Conservation (phyloP, 2,888 invertebrate species). For the Eupithecia exiguata region DNA sequence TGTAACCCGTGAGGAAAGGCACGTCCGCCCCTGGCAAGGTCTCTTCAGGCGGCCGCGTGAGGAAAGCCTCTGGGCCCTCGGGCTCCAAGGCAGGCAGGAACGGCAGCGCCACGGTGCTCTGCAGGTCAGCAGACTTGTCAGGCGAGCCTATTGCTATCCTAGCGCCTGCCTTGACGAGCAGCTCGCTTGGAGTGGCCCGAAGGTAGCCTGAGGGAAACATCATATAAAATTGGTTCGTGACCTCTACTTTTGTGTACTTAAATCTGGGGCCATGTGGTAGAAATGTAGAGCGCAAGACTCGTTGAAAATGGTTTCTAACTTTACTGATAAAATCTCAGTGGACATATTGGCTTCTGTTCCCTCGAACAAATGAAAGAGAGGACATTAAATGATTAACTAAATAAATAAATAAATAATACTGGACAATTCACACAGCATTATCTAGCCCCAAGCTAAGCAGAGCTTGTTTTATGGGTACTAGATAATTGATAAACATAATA, state of each 20-base stretch:
- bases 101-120: constrained; percentile 84
- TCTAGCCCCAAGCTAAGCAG: too few species aligned
- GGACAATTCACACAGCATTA: too few species aligned
- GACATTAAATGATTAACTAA: too few species aligned
- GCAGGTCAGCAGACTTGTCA: constrained; percentile 72
- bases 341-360: not conserved
- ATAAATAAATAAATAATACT: too few species aligned
- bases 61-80: constrained; percentile 73
- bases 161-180: constrained; percentile 83
- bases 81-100: constrained; percentile 84
- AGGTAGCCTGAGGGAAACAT: constrained; percentile 72
- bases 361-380: too few species aligned
- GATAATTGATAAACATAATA: too few species aligned
- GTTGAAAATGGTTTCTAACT: not conserved
- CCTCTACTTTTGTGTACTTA: not conserved
- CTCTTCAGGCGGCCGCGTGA: constrained; percentile 79
- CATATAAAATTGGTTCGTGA: not conserved
- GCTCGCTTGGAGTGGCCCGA: constrained; percentile 83
- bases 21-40: constrained; percentile 81
- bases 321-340: not conserved
- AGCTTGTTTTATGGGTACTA: too few species aligned
- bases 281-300: not conserved
- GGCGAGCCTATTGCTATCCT: constrained; percentile 73
- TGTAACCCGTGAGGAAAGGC: constrained; percentile 86
- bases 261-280: not conserved